A percentile compares a stretch with the other conserved stretches of the same genome.
Evolutionary conservation across 2,113 vertebrate species (phyloP).

Genomic region (Ammodytes dubius): DNA sequence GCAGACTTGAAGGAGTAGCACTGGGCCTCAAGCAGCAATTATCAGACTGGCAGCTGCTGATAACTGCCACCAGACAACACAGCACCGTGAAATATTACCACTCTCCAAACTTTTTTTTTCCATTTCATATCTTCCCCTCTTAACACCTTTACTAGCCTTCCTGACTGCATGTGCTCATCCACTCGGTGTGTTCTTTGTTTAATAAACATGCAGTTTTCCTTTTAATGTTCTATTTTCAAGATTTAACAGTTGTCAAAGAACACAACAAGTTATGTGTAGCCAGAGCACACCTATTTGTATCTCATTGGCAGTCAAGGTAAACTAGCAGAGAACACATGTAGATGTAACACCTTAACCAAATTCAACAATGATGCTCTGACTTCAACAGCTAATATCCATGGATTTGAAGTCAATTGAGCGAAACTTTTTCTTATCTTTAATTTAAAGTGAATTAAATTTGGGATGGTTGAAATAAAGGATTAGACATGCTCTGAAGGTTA

Average conservation of each 20-base stretch:
- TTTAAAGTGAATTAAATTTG: conserved; percentile 68
- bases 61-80: conserved; percentile 80
- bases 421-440: conserved; percentile 61
- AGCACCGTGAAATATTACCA: conserved; percentile 71
- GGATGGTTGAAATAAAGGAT: conserved; percentile 60
- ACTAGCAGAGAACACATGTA: conserved; percentile 7
- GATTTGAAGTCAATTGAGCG: conserved; percentile 57
- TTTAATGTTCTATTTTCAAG: neutral
- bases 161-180: conserved; percentile 16
- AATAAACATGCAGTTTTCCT: neutral
- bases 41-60: conserved; percentile 82
- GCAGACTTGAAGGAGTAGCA: conserved; percentile 68
- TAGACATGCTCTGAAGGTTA: conserved; percentile 66
- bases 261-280: neutral
- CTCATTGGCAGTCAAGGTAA: conserved; percentile 12
- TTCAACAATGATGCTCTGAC: conserved; percentile 34
- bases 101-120: conserved; percentile 18
- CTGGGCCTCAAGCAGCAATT: conserved; percentile 76
- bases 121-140: conserved; percentile 53
- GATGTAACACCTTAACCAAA: conserved; percentile 33
- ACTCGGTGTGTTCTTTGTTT: neutral
- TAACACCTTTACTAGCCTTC: conserved; percentile 43
- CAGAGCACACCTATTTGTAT: neutral
- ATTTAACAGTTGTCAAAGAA: neutral
- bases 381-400: conserved; percentile 54